A percentile compares a stretch with the other conserved stretches of the same genome.
These are phyloP conservation scores for Brachyptera putata DNA, from an alignment of 2,888 invertebrate genomes.

Conservation along the genomic window DNA sequence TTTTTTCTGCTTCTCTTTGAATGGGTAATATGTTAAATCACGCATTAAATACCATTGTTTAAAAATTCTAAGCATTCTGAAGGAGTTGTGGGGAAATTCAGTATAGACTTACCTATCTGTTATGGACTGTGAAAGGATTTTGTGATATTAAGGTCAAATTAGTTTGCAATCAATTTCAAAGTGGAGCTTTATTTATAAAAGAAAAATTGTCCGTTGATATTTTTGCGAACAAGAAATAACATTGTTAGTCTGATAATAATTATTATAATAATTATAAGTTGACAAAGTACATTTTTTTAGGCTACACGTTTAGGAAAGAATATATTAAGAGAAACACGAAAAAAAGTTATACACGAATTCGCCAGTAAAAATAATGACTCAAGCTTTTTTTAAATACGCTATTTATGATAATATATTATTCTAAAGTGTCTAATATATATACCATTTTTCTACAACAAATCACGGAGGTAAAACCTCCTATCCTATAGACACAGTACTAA, in stretches of 20 bases:
- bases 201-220: constrained; percentile 23
- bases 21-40: too few species aligned
- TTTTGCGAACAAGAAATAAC: constrained; percentile 23
- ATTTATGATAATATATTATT: constrained; percentile 3
- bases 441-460: constrained; percentile 11
- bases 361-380: constrained; percentile 13
- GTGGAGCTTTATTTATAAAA: constrained; percentile 16
- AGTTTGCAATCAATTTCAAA: constrained; percentile 9
- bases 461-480: constrained; percentile 2
- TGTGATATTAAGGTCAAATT: too few species aligned
- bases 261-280: constrained; percentile 17
- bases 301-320: too few species aligned
- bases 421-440: constrained; percentile 1
- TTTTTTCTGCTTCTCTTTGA: too few species aligned
- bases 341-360: constrained; percentile 2
- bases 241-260: constrained; percentile 13
- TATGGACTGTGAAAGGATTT: too few species aligned
- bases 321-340: constrained; percentile 5
- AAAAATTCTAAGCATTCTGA: too few species aligned
- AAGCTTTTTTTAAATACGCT: constrained; percentile 7
- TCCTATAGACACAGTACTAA: too few species aligned
- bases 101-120: too few species aligned
- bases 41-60: too few species aligned
- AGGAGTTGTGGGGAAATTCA: too few species aligned
- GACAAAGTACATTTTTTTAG: constrained; percentile 14